Conservation (phyloP, 2,797 vertebrate species). For the Anguilla marmorata region DNA sequence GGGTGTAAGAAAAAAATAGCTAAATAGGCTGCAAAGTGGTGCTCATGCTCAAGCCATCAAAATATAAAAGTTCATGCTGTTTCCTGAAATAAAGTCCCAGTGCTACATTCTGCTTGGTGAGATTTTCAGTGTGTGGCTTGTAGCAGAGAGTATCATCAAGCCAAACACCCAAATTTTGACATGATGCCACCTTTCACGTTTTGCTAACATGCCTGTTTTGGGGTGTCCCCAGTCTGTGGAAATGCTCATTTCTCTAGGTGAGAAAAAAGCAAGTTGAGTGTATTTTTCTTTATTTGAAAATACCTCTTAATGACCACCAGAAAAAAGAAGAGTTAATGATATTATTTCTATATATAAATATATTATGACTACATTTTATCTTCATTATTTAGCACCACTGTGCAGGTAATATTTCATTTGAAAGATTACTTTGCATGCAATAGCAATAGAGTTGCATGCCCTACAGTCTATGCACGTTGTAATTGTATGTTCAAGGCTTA, state of each 20-base stretch:
- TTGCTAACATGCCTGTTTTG: background rate
- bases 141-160: background rate
- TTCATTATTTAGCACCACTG: background rate
- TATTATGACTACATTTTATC: conserved; percentile 1
- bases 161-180: background rate
- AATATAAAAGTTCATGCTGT: background rate
- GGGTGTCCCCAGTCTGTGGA: background rate
- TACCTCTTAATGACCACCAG: background rate
- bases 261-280: background rate
- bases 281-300: background rate
- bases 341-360: background rate
- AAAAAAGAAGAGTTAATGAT: too few relatives aligned
- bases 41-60: background rate
- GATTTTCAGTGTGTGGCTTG: background rate
- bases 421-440: background rate
- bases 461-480: background rate
- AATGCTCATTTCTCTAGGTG: background rate
- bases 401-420: background rate
- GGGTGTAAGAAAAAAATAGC: background rate
- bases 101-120: background rate
- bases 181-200: background rate
- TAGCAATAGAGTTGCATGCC: background rate
- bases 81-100: background rate
- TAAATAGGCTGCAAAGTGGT: background rate
- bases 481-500: background rate